These are phyloP conservation scores for Gandaritis pyraliata DNA, from an alignment of 2,888 invertebrate genomes.

Conservation along the genomic window DNA sequence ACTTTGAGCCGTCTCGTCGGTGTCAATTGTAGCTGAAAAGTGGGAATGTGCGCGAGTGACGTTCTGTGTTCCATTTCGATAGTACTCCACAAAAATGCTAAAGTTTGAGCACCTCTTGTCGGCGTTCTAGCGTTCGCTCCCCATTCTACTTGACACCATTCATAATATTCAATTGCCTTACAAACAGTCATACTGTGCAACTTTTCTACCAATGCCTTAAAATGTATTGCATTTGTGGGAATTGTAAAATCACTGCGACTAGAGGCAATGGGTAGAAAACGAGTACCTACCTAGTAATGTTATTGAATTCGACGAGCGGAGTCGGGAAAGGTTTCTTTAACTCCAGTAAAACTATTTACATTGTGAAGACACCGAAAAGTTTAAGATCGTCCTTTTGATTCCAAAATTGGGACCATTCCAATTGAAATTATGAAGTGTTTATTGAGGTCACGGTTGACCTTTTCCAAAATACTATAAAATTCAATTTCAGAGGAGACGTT, in stretches of 20 bases:
- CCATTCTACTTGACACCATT: slow-evolving; percentile 31
- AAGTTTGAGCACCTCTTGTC: slow-evolving; percentile 43
- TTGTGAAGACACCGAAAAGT: slow-evolving; percentile 24
- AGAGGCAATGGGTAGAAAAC: not conserved
- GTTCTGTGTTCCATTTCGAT: slow-evolving; percentile 44
- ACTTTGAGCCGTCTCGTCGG: slow-evolving; percentile 13
- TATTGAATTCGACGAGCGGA: slow-evolving; percentile 2
- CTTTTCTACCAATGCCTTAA: not conserved
- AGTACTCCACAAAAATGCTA: slow-evolving; percentile 48
- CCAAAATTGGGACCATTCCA: slow-evolving; percentile 22
- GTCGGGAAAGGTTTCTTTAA: slow-evolving; percentile 3
- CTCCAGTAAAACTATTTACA: slow-evolving; percentile 22
- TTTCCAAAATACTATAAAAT: slow-evolving; percentile 36
- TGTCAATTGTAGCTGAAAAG: slow-evolving; percentile 37
- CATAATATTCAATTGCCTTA: slow-evolving; percentile 12
- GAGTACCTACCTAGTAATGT: not conserved
- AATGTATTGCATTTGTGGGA: not conserved
- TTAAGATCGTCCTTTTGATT: slow-evolving; percentile 17
- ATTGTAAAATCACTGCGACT: not conserved
- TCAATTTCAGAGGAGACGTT: slow-evolving; percentile 40
- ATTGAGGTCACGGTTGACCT: slow-evolving; percentile 30
- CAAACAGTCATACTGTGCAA: not conserved
- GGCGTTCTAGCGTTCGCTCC: slow-evolving; percentile 23
- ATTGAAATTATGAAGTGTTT: slow-evolving; percentile 36
- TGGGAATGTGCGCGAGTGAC: slow-evolving; percentile 44